Evolutionary conservation across 2,113 vertebrate genomes (phyloP).

Genomic region (Halcyon malimbica): DNA sequence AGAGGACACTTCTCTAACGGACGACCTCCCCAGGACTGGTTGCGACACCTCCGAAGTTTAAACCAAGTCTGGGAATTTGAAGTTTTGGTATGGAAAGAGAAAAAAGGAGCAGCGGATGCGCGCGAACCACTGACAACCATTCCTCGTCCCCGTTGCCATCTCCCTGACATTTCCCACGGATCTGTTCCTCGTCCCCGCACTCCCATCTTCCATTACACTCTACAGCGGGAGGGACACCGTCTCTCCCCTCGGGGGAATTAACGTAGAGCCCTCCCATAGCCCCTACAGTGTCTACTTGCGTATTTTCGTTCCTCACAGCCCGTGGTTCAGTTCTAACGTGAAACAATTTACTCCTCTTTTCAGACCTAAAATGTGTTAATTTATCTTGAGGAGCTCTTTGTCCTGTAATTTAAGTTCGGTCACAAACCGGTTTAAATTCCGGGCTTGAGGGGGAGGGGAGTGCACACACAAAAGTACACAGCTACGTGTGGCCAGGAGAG

Average conservation of each 20-base stretch:
- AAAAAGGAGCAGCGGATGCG: accelerated
- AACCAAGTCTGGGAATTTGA: neutral
- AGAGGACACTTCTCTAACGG: neutral
- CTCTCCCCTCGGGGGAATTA: neutral
- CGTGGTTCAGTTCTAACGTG: neutral
- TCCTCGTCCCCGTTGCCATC: neutral
- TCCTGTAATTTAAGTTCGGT: neutral
- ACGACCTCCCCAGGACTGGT: neutral
- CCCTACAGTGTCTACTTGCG: neutral
- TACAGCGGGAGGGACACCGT: neutral
- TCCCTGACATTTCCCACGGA: neutral
- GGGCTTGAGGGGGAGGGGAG: too few species aligned
- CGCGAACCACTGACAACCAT: neutral
- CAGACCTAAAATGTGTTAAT: neutral
- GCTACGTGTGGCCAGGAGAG: neutral
- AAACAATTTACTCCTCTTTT: neutral
- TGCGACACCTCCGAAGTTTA: neutral
- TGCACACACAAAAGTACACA: neutral
- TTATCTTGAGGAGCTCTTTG: neutral
- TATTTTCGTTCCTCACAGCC: neutral
- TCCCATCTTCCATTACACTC: neutral
- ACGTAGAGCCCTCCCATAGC: neutral
- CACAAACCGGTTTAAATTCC: neutral
- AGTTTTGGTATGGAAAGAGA: neutral
- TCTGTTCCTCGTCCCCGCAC: neutral